A percentile compares a stretch with the other conserved stretches of the same genome.
Conservation (phyloP, 2,113 vertebrate species). For the Axis porcinus region DNA sequence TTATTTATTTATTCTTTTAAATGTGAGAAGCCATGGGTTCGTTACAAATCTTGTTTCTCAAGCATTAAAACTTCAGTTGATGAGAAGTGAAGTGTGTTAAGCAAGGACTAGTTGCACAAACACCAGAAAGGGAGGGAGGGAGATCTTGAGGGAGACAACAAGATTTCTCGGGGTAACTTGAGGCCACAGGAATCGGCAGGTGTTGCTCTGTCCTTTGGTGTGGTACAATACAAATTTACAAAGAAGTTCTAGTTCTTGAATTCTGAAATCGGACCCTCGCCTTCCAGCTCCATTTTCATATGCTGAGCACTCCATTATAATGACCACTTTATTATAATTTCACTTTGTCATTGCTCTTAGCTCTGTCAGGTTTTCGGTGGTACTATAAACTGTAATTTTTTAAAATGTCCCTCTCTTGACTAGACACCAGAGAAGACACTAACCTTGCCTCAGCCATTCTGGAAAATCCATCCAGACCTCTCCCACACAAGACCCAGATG, state of each 20-base stretch:
- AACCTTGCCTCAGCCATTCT: background rate
- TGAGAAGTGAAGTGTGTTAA: background rate
- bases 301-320: background rate
- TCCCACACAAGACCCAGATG: background rate
- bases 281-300: background rate
- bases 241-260: background rate
- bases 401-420: background rate
- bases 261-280: background rate
- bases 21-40: background rate
- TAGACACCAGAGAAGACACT: background rate
- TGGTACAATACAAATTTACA: background rate
- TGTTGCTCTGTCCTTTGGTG: background rate
- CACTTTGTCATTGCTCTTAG: background rate
- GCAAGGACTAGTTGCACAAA: background rate
- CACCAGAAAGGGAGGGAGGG: background rate
- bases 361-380: background rate
- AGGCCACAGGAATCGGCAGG: fast-evolving
- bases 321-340: background rate
- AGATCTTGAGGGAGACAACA: background rate
- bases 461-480: background rate
- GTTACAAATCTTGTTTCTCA: background rate
- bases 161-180: background rate
- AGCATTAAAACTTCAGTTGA: background rate
- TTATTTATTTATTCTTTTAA: background rate
- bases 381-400: background rate